Evolutionary conservation across 2,888 invertebrate species (phyloP).

Genomic region (Ophion obscuratus): DNA sequence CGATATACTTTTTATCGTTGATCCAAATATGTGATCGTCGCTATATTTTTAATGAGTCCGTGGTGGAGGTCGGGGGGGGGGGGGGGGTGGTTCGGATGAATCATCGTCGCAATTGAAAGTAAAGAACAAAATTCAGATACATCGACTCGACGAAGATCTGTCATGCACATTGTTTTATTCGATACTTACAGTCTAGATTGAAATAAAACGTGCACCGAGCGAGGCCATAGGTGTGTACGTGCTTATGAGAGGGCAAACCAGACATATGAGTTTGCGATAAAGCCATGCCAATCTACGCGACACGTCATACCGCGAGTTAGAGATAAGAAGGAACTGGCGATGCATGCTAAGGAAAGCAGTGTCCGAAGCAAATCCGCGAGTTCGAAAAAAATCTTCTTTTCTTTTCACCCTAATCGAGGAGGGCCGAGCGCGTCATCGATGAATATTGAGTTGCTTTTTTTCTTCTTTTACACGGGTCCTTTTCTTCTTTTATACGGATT

Average conservation of each 20-base stretch:
- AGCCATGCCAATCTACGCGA: conserved; percentile 61
- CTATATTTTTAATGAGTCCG: background rate
- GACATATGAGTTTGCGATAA: conserved; percentile 53
- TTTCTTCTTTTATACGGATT: background rate
- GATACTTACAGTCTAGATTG: conserved; percentile 5
- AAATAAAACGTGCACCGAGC: conserved; percentile 21
- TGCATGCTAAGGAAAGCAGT: conserved; percentile 63
- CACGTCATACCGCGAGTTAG: conserved; percentile 51
- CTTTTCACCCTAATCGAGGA: background rate
- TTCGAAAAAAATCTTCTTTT: background rate
- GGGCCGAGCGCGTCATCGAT: background rate
- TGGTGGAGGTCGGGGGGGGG: background rate
- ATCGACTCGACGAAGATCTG: conserved; percentile 9
- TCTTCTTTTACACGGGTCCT: background rate
- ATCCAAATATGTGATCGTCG: background rate
- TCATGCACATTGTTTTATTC: background rate
- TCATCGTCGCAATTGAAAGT: conserved; percentile 5
- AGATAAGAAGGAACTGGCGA: conserved; percentile 26
- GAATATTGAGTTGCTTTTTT: background rate
- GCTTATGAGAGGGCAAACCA: background rate
- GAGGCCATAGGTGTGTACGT: conserved; percentile 9
- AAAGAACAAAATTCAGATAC: conserved; percentile 14
- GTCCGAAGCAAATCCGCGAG: conserved; percentile 65
- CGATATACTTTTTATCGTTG: background rate
- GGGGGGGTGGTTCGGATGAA: background rate